A percentile compares a stretch with the other conserved stretches of the same genome.
These are phyloP conservation scores for Latrodectus elegans DNA, from an alignment of 2,888 invertebrate species.

Conservation along the genomic window DNA sequence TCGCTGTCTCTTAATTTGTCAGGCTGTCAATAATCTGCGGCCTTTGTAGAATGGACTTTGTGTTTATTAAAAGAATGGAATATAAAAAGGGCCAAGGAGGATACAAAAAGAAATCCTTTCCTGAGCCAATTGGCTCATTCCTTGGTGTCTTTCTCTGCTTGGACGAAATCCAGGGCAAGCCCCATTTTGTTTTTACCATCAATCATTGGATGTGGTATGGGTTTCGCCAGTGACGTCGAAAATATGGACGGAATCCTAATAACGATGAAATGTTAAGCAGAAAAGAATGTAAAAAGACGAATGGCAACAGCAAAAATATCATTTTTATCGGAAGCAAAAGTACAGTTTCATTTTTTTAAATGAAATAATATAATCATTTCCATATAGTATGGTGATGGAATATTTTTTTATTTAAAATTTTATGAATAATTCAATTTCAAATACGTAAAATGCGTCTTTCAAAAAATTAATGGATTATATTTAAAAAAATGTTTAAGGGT, in stretches of 20 bases:
- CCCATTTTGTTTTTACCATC: not conserved
- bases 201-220: not conserved
- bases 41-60: not conserved
- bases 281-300: not conserved
- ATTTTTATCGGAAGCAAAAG: too few species aligned
- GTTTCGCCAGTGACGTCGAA: not conserved
- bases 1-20: not conserved
- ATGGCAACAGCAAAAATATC: too few species aligned
- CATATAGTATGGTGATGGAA: too few species aligned
- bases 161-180: constrained; percentile 3
- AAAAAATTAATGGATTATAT: too few species aligned
- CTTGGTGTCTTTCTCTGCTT: not conserved
- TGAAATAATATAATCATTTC: too few species aligned
- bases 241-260: not conserved
- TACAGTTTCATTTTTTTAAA: too few species aligned
- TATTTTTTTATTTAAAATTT: too few species aligned
- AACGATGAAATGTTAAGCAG: not conserved
- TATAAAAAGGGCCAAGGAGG: not conserved
- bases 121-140: not conserved
- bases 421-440: too few species aligned
- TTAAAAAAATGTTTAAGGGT: too few species aligned
- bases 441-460: too few species aligned
- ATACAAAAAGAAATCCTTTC: not conserved
- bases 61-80: not conserved
- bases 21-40: not conserved